phyloP scores from a whole-genome alignment of 2,888 invertebrate genomes.

The Cephus spinipes region DNA sequence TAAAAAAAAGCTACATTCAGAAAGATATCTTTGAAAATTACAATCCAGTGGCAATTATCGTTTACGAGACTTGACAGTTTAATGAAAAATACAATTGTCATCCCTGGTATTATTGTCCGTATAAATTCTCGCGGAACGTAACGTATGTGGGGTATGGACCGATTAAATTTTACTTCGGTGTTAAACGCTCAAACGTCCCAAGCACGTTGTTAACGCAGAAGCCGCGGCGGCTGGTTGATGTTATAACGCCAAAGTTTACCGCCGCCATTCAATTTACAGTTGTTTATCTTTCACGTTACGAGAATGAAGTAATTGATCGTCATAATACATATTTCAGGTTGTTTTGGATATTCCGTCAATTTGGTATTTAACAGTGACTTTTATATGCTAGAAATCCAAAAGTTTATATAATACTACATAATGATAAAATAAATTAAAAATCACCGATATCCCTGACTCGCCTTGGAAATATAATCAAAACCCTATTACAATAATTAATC shows the following conservation, averaged over 20 bases:
- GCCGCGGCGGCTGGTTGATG: slow-evolving; percentile 19
- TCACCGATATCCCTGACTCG: not conserved
- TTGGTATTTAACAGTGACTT: not conserved
- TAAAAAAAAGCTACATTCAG: not conserved
- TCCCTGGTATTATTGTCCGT: not conserved
- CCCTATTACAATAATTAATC: not conserved
- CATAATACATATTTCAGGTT: not conserved
- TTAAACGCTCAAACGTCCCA: not conserved
- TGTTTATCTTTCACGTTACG: not conserved
- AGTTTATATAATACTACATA: not conserved
- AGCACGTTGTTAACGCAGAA: not conserved
- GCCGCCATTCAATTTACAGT: not conserved
- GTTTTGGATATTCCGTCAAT: not conserved
- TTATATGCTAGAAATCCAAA: not conserved
- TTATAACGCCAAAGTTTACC: slow-evolving; percentile 19
- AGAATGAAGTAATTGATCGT: not conserved
- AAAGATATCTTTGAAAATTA: not conserved
- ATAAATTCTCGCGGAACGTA: not conserved
- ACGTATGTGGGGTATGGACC: not conserved
- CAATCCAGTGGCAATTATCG: not conserved
- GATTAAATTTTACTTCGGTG: not conserved
- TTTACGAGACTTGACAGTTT: not conserved
- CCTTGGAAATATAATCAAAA: not conserved
- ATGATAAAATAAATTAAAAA: not conserved
- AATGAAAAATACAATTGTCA: not conserved